These are phyloP conservation scores for Copidosoma aretas DNA, from an alignment of 2,888 invertebrate species.

Conservation along the genomic window DNA sequence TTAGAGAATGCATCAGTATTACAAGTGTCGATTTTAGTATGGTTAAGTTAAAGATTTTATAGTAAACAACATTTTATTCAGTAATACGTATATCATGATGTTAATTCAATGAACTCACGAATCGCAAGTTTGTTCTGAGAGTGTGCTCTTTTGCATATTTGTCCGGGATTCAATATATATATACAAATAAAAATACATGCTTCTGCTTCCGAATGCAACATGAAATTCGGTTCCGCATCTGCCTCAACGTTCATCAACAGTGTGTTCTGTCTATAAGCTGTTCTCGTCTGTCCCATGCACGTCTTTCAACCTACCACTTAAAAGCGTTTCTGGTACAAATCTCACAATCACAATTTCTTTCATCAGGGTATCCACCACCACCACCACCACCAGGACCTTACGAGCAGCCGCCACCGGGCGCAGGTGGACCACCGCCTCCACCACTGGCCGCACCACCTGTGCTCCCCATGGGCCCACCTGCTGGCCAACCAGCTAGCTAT, in stretches of 20 bases:
- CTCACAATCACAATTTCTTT: background rate
- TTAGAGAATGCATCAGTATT: too few relatives aligned
- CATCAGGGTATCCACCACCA: conserved; percentile 49
- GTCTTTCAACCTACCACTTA: background rate
- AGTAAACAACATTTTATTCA: background rate
- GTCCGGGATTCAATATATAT: too few relatives aligned
- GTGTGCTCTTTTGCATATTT: too few relatives aligned
- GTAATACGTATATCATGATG: too few relatives aligned
- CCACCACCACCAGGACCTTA: conserved; percentile 52
- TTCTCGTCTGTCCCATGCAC: background rate
- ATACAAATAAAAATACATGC: background rate
- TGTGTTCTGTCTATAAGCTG: background rate
- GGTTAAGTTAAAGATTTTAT: background rate
- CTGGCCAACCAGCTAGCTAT: conserved; percentile 48
- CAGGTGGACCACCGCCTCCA: conserved; percentile 48
- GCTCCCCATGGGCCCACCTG: conserved; percentile 54
- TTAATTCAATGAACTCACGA: too few relatives aligned
- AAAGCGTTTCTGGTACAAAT: background rate
- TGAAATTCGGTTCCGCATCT: background rate
- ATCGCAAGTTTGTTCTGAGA: too few relatives aligned
- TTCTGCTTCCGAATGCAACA: background rate
- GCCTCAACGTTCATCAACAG: background rate
- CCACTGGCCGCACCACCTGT: conserved; percentile 57
- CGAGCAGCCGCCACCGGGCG: conserved; percentile 56
- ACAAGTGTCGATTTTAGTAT: too few relatives aligned